Conservation (phyloP, 2,888 invertebrate species). For the Sympetrum striolatum region DNA sequence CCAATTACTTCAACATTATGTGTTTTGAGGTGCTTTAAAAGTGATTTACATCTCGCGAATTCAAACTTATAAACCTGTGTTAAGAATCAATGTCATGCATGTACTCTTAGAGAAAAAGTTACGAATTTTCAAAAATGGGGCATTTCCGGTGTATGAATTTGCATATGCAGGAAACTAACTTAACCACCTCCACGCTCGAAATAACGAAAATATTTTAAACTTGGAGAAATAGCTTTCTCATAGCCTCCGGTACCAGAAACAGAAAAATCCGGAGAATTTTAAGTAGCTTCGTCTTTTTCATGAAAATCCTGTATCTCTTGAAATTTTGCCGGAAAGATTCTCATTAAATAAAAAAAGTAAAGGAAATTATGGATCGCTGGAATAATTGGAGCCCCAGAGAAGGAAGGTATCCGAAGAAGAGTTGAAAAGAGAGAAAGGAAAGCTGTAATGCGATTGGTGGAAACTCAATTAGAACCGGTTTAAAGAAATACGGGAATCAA, state of each 20-base stretch:
- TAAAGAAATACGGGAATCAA: background rate
- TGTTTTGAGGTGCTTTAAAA: no score
- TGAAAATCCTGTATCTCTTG: background rate
- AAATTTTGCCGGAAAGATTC: background rate
- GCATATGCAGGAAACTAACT: no score
- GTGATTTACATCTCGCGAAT: no score
- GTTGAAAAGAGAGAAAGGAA: background rate
- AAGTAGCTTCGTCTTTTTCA: background rate
- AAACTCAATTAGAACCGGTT: background rate
- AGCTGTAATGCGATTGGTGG: background rate
- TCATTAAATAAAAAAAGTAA: background rate
- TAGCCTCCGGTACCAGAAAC: background rate
- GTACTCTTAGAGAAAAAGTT: no score
- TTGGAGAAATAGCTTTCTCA: background rate
- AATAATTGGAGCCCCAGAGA: background rate
- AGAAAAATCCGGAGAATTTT: background rate
- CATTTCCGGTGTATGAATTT: no score
- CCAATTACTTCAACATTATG: no score
- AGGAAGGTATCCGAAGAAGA: background rate
- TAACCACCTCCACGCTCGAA: no score
- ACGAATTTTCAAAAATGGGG: no score
- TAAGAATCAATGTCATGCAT: no score
- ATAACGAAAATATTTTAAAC: background rate
- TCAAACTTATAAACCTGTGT: no score
- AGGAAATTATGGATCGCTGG: background rate